Base-by-base conservation (phyloP, 2,888 invertebrate species). In the Nasonia oneida region DNA sequence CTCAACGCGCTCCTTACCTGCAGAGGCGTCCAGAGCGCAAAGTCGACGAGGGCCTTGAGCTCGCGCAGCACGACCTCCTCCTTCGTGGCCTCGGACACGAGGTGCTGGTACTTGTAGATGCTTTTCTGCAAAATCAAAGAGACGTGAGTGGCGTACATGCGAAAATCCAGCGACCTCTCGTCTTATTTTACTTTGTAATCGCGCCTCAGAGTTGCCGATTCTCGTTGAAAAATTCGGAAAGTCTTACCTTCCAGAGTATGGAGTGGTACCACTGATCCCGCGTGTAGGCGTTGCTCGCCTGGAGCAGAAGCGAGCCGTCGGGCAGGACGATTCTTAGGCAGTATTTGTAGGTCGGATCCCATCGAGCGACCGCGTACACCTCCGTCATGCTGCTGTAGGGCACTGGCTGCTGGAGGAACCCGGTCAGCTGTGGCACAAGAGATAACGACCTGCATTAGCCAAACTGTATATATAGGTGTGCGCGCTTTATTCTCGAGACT, bases 241-340 rank as follows among this genome's bases (percentile, higher is more conserved):
- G 0, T 14, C 53, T 89, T 93, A 97, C 97, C 95, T 95, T 95
- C 97, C 97, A 97, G 87, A 96, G 94, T 90, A 97, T 96, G 81
- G 97, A 97, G 92, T 97, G 96, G 88, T 96, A 95, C 97, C 97
- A 97, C 93, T 97, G 97, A 94, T 97, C 97, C 92, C 97, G 94
- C n/a, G 96, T 95, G 91, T 97, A 97, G 71, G 96, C 95, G 91
- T 96, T 97, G 90, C 95, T 96, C 57, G 96, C 96, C 96, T 97
- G 95, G 75, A 95, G 93, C 39, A 97, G 94, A 57, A 97, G 94
- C 23, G 97, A 97, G 85, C 97, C 97, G 90, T 96, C 96, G 1
- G 96, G 95, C 92, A 97, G 95, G 53, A 96, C 96, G 90, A 97
- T 96, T 88, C 97, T 95, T 87, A 97, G 95, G 92, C 97, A 97